phyloP scores from a whole-genome alignment of 2,113 vertebrate species.

The Rana temporaria region DNA sequence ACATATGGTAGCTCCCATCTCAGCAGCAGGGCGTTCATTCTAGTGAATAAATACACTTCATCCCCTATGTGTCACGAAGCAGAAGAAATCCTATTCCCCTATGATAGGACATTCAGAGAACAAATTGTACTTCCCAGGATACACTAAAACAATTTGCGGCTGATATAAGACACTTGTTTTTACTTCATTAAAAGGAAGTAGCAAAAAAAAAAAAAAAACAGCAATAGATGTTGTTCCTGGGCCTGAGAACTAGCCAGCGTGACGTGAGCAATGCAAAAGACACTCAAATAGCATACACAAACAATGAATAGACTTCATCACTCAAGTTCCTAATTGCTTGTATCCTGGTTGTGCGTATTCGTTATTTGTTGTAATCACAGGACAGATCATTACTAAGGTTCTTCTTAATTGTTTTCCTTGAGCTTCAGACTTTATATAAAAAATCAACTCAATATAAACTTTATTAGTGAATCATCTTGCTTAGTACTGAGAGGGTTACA shows the following conservation, averaged over 20 bases:
- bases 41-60: slow-evolving; percentile 39
- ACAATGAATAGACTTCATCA: not conserved
- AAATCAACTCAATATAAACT: too few species aligned
- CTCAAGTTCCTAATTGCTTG: not conserved
- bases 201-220: slow-evolving; percentile 22
- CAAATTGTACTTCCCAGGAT: slow-evolving; percentile 48
- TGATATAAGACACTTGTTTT: slow-evolving; percentile 6
- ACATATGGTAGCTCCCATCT: slow-evolving; percentile 34
- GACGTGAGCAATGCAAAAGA: not conserved
- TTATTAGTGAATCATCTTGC: too few species aligned
- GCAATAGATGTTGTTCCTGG: not conserved
- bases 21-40: slow-evolving; percentile 39
- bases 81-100: slow-evolving; percentile 40
- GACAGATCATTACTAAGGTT: not conserved
- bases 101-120: slow-evolving; percentile 38
- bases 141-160: slow-evolving; percentile 31
- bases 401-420: too few species aligned
- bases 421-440: too few species aligned
- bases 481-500: slow-evolving; percentile 3
- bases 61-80: slow-evolving; percentile 30
- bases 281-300: not conserved
- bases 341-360: not conserved
- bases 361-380: not conserved
- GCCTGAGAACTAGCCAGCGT: slow-evolving; percentile 11
- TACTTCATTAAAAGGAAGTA: not conserved